A percentile compares a stretch with the other conserved stretches of the same genome.
Evolutionary conservation across 1,140 invertebrate genomes (phyloP).

Genomic region (Triops longicaudatus): DNA sequence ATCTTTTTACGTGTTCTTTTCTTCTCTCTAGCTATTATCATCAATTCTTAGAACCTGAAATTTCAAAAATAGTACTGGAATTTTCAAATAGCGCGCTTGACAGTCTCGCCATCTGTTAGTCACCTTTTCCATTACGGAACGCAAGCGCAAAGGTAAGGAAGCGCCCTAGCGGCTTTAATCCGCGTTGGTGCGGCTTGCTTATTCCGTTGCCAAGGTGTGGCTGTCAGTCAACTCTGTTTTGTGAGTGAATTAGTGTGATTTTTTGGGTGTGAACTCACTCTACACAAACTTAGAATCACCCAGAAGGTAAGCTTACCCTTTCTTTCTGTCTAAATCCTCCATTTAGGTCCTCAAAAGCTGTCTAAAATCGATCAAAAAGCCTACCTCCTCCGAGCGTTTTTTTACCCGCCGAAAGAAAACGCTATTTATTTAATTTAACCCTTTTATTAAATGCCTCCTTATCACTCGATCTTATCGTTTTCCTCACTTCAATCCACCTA

Average conservation of each 20-base stretch:
- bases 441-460: background rate
- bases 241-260: background rate
- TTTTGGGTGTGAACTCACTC: background rate
- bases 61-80: no score
- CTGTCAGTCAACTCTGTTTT: conserved; percentile 6
- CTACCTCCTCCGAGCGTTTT: background rate
- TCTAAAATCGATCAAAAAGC: no score
- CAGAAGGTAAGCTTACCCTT: background rate
- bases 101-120: no score
- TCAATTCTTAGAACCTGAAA: no score
- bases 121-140: background rate
- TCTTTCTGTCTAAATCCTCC: no score
- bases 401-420: background rate
- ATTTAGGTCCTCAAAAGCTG: no score
- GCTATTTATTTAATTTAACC: background rate
- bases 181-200: background rate
- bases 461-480: background rate
- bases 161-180: background rate
- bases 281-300: background rate
- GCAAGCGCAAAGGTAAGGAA: background rate
- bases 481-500: no score
- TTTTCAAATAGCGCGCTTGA: no score
- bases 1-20: no score
- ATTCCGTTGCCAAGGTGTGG: conserved; percentile 11
- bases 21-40: no score